A percentile compares a stretch with the other conserved stretches of the same genome.
phyloP scores from a whole-genome alignment of 2,113 vertebrate species.

The Todiramphus saurophagus region DNA sequence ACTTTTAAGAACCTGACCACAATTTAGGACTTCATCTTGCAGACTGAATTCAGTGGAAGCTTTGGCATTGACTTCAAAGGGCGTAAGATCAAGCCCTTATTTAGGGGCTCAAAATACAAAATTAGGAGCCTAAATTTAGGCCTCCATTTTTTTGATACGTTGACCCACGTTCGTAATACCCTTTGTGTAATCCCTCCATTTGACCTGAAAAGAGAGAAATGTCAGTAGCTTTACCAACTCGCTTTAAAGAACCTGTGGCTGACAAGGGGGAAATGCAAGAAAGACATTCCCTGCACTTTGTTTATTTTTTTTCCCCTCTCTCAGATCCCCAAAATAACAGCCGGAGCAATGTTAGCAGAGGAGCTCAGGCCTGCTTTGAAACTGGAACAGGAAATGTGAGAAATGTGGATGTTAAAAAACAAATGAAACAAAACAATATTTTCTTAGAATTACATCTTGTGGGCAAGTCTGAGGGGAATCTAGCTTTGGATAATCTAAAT shows the following conservation, averaged over 20 bases:
- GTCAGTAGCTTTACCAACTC: not conserved
- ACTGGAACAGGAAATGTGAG: constrained; percentile 35
- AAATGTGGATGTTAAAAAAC: constrained; percentile 31
- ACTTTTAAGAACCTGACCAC: constrained; percentile 26
- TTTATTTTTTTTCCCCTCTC: constrained; percentile 21
- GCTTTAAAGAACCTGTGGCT: not conserved
- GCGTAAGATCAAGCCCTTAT: constrained; percentile 13
- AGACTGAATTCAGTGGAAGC: not conserved
- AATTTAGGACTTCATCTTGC: constrained; percentile 24
- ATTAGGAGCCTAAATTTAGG: constrained; percentile 26
- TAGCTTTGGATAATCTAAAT: constrained; percentile 55
- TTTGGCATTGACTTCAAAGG: constrained; percentile 49
- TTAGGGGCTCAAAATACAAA: constrained; percentile 31
- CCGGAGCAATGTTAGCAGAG: not conserved
- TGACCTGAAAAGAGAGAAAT: not conserved
- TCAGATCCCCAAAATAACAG: constrained; percentile 25
- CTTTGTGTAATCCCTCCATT: not conserved
- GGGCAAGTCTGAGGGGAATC: constrained; percentile 13
- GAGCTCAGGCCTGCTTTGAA: constrained; percentile 12
- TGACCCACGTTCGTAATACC: not conserved
- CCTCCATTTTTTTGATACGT: constrained; percentile 28
- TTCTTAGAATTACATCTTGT: constrained; percentile 52
- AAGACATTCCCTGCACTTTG: fast-evolving
- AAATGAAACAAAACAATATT: constrained; percentile 37
- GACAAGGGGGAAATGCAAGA: not conserved